A percentile compares a stretch with the other conserved stretches of the same genome.
Conservation (phyloP, 2,797 vertebrate species). For the Anguilla megastoma region DNA sequence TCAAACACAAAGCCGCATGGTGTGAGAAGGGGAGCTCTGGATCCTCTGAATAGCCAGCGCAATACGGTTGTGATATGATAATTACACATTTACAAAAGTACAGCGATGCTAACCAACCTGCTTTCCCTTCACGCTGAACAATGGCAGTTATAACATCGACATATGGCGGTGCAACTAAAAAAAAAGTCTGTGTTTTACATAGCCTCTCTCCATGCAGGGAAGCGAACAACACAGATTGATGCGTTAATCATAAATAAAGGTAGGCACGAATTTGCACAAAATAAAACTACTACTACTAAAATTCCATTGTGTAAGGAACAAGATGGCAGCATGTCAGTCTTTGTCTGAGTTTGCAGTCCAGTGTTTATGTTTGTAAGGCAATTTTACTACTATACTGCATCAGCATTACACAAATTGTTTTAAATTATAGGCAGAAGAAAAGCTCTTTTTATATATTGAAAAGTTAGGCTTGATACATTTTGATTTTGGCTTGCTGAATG, state of each 20-base stretch:
- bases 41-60: not conserved
- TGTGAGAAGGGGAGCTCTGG: too few relatives aligned
- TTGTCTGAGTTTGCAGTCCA: too few relatives aligned
- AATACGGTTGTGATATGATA: not conserved
- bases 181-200: not conserved
- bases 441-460: too few relatives aligned
- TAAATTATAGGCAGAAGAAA: too few relatives aligned
- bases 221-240: not conserved
- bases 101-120: not conserved
- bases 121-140: not conserved
- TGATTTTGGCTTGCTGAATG: too few relatives aligned
- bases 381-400: too few relatives aligned
- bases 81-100: not conserved
- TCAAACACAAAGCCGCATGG: not conserved
- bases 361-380: too few relatives aligned
- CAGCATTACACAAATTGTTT: too few relatives aligned
- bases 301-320: too few relatives aligned
- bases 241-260: not conserved
- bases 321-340: too few relatives aligned
- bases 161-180: not conserved
- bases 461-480: too few relatives aligned
- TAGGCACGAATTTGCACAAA: not conserved
- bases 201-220: not conserved
- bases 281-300: not conserved
- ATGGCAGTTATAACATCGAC: not conserved